Percentiles rank a stretch among this genome's conserved stretches.
Evolutionary conservation across 30 jellyfish, hydroid and myxozoan genomes (phyloP).

Genomic region (Aurelia aurita): DNA sequence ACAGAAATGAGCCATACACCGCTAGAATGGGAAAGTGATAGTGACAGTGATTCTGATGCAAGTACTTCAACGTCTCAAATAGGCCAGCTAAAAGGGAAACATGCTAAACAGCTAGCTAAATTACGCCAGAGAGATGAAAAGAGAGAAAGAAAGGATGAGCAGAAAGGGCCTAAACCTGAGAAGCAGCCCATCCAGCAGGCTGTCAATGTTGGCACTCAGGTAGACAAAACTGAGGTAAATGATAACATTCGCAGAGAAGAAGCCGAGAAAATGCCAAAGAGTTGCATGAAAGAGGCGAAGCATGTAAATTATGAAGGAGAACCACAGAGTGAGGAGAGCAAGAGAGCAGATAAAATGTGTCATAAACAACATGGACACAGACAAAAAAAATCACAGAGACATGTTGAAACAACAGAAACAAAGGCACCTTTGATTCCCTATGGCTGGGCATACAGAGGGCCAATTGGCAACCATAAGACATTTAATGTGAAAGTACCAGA

Average conservation of each 20-base stretch:
- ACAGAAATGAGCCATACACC: conserved; percentile 48
- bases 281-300: too few relatives aligned
- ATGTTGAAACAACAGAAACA: neutral
- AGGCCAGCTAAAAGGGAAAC: neutral
- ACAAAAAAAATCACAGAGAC: neutral
- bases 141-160: neutral
- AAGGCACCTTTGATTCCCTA: conserved; percentile 28
- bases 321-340: neutral
- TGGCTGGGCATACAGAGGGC: conserved; percentile 60
- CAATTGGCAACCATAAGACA: conserved; percentile 33
- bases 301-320: neutral
- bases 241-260: neutral
- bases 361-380: neutral
- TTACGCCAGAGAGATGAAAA: neutral
- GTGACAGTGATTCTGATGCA: conserved; percentile 19
- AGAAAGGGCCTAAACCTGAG: neutral
- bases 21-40: conserved; percentile 13
- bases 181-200: neutral
- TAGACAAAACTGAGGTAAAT: neutral
- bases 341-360: neutral
- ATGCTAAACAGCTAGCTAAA: neutral
- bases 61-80: neutral
- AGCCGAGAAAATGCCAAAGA: neutral
- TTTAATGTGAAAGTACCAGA: conserved; percentile 34
- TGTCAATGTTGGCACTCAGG: conserved; percentile 13